These are phyloP conservation scores for Indicator maculatus DNA, from an alignment of 2,113 vertebrate genomes.

Conservation along the genomic window DNA sequence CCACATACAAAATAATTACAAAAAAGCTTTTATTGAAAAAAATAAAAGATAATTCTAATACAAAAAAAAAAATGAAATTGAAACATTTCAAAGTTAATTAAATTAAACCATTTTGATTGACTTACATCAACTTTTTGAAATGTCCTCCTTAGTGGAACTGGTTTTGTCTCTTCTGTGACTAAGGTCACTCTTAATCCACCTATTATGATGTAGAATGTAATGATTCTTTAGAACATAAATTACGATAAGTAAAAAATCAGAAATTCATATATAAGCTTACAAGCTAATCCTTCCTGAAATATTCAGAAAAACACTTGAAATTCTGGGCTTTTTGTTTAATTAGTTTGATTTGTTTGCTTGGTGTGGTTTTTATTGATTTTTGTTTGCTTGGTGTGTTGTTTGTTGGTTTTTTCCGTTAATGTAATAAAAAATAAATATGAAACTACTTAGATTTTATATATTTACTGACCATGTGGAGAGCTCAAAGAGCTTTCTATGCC, in stretches of 20 bases:
- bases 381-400: not conserved
- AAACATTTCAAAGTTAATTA: no score
- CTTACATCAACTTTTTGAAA: no score
- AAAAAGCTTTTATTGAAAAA: no score
- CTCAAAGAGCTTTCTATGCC: not conserved
- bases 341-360: not conserved
- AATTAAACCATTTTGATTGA: no score
- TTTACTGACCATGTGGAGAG: not conserved
- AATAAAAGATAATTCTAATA: no score
- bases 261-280: not conserved
- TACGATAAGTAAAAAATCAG: not conserved
- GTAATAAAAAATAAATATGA: not conserved
- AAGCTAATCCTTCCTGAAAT: not conserved
- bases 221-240: not conserved
- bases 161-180: not conserved
- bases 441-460: not conserved
- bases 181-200: not conserved
- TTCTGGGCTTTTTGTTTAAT: not conserved
- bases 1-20: no score
- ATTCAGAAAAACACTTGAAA: not conserved
- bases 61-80: no score
- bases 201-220: not conserved
- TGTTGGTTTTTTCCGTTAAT: not conserved
- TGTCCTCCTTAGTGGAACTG: not conserved
- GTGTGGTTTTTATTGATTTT: rapidly evolving